Evolutionary conservation across 2,113 vertebrate species (phyloP).

Genomic region (Choloepus hoffmanni): DNA sequence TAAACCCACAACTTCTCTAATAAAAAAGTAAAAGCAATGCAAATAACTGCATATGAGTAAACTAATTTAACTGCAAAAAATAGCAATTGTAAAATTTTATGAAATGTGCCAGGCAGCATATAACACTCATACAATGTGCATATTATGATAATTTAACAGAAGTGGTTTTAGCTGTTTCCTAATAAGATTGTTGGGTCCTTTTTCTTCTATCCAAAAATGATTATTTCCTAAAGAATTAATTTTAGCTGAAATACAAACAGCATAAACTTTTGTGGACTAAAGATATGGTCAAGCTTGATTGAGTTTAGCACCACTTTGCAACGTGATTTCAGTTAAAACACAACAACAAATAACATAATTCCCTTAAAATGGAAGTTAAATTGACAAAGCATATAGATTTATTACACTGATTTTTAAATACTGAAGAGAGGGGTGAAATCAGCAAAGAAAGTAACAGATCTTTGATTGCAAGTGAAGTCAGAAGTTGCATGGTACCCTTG

Average conservation of each 20-base stretch:
- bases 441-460: not conserved
- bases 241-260: slow-evolving; percentile 10
- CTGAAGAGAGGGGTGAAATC: not conserved
- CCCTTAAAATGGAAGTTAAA: not conserved
- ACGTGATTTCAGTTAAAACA: slow-evolving; percentile 7
- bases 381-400: not conserved
- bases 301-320: not conserved
- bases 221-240: slow-evolving; percentile 31
- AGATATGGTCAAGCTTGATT: not conserved
- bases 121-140: too few relatives aligned
- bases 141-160: slow-evolving; percentile 41
- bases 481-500: not conserved
- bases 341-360: not conserved
- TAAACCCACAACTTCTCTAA: too few relatives aligned
- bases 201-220: not conserved
- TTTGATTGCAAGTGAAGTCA: not conserved
- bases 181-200: slow-evolving; percentile 21
- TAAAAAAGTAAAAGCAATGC: too few relatives aligned
- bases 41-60: too few relatives aligned
- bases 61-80: too few relatives aligned
- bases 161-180: slow-evolving; percentile 1
- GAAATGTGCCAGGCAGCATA: not conserved
- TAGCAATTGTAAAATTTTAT: slow-evolving; percentile 40
- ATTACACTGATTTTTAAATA: not conserved
- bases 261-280: not conserved